phyloP scores from a whole-genome alignment of 2,888 invertebrate species.

The Hylaea fasciaria region DNA sequence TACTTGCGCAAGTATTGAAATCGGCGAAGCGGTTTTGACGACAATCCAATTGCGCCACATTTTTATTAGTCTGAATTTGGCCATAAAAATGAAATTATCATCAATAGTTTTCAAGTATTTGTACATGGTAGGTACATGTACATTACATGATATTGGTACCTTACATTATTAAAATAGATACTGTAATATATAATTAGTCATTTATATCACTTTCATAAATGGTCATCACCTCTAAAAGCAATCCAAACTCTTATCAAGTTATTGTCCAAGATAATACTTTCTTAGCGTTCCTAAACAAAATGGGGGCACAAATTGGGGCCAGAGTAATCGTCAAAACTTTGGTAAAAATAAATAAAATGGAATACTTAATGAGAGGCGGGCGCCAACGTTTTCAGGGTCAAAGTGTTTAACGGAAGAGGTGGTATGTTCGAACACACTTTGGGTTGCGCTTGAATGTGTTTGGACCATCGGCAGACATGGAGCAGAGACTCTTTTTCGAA shows the following conservation, averaged over 20 bases:
- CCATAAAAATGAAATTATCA: too few species aligned
- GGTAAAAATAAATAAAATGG: slow-evolving; percentile 31
- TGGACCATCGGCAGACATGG: slow-evolving; percentile 91
- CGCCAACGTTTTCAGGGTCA: slow-evolving; percentile 66
- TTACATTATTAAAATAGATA: too few species aligned
- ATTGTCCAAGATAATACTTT: slow-evolving; percentile 23
- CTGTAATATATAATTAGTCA: too few species aligned
- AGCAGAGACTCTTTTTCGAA: slow-evolving; percentile 88
- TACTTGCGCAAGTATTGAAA: too few species aligned
- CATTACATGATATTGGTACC: too few species aligned
- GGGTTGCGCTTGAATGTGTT: slow-evolving; percentile 89
- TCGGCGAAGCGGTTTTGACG: too few species aligned
- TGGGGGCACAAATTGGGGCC: neutral
- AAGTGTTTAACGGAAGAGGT: slow-evolving; percentile 64
- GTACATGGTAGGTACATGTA: too few species aligned
- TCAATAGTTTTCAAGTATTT: too few species aligned
- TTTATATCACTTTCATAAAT: neutral
- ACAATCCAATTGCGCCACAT: too few species aligned
- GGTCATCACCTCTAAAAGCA: neutral
- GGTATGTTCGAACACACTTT: slow-evolving; percentile 77
- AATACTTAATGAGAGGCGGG: slow-evolving; percentile 67
- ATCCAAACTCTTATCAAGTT: neutral
- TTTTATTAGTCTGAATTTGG: too few species aligned
- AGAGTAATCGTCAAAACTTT: neutral
- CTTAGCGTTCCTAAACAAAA: neutral